phyloP scores from a whole-genome alignment of 2,888 invertebrate species.

The Alloplasta piceator region DNA sequence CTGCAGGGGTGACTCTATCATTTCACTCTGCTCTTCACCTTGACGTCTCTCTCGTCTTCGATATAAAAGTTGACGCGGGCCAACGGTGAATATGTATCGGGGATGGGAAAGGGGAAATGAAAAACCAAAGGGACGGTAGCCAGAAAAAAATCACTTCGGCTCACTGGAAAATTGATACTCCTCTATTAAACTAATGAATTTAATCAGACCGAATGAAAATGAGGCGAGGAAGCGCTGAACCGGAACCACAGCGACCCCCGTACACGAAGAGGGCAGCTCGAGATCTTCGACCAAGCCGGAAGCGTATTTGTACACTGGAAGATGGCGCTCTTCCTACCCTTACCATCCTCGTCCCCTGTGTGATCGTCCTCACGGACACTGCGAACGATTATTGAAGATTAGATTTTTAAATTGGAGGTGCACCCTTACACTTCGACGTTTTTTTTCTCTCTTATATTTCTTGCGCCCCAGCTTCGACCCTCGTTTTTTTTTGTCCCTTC shows the following conservation, averaged over 20 bases:
- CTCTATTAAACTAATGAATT: conserved; percentile 83
- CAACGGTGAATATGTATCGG: conserved; percentile 61
- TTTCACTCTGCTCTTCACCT: conserved; percentile 27
- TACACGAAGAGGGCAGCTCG: conserved; percentile 36
- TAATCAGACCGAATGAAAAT: conserved; percentile 82
- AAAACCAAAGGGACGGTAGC: conserved; percentile 43
- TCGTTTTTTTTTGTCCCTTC: conserved; percentile 39
- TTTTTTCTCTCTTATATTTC: conserved; percentile 38
- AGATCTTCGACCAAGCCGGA: conserved; percentile 67
- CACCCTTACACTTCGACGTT: conserved; percentile 58
- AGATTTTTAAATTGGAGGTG: conserved; percentile 83
- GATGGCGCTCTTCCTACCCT: conserved; percentile 40
- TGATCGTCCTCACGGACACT: conserved; percentile 69
- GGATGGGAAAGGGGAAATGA: conserved; percentile 31
- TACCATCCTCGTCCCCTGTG: conserved; percentile 26
- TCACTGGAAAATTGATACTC: conserved; percentile 81
- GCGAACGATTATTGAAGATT: conserved; percentile 83
- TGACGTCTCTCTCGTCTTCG: conserved; percentile 31
- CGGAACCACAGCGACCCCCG: conserved; percentile 33
- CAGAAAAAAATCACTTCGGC: conserved; percentile 76
- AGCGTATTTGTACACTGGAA: conserved; percentile 73
- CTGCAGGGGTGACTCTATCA: conserved; percentile 68
- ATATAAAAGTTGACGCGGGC: conserved; percentile 14
- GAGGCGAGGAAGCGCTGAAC: conserved; percentile 70
- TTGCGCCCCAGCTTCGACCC: conserved; percentile 46